Base-by-base conservation (phyloP, 2,888 invertebrate genomes). In the Diarsia mendica region DNA sequence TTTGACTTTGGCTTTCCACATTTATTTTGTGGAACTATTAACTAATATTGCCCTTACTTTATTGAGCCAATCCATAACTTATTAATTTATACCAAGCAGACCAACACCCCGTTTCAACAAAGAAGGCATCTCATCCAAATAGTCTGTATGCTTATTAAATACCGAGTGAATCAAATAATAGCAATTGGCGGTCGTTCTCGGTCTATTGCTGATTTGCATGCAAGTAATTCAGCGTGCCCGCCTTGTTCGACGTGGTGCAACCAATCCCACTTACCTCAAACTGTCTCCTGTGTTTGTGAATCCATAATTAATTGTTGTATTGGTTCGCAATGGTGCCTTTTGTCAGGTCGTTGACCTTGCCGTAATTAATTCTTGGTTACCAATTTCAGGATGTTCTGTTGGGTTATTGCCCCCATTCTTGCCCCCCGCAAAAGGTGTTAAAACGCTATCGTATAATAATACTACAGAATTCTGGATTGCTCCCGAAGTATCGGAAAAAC, bases 261-360 rank as follows among this genome's bases (percentile, higher is more conserved):
- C 33, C 71, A 75, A 75, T 75, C 60, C 49, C 48, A 48, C 46
- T 60, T 20, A 66, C 71, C 69, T 58, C 82, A 70, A 75, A 82
- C 82, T 72, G 82, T 67, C 58, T 61, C 28, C 33, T 44, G 9
- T 77, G 77, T 83, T 74, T 75, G 74, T 68, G 75, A 64, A 72
- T 85, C 64, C 70, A 76, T 75, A 71, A 81, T 84, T 84, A 69
- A 84, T 83, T 49, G 51, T 61, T 66, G 71, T 77, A 64, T 67
- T 46, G 33, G 58, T 23, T 49, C 53, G 55, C 33, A 64, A 53
- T 70, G 6, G 61, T 11, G 48, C 28, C 51, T 61, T 49, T 11
- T 55, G 67, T 44, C 39, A 55, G n/a, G 20, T 2, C 39, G 28
- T 71, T 48, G 51, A 53, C 13, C 20, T 46, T n/a, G n/a, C 48